Conservation (phyloP, 2,113 vertebrate genomes). For the Orthochromis indermauri region DNA sequence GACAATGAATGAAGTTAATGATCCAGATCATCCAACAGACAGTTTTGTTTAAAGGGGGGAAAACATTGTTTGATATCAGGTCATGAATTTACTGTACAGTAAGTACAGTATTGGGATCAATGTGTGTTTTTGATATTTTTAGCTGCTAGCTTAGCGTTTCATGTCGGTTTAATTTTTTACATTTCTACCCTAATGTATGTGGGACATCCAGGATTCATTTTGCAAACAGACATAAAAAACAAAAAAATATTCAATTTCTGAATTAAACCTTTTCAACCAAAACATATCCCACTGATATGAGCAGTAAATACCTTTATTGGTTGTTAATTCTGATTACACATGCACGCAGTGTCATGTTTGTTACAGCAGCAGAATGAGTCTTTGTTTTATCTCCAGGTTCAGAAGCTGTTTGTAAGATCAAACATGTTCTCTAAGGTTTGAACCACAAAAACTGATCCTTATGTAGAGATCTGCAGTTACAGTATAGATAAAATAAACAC, state of each 20-base stretch:
- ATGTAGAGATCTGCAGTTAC: rapidly evolving
- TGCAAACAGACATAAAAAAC: rapidly evolving
- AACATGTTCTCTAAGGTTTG: rapidly evolving
- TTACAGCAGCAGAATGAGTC: rapidly evolving
- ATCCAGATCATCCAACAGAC: not conserved
- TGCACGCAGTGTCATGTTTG: rapidly evolving
- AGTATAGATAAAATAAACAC: not conserved
- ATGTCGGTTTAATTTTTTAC: rapidly evolving
- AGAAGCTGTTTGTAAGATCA: not conserved
- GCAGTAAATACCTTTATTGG: rapidly evolving
- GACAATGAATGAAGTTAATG: not conserved
- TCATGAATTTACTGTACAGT: rapidly evolving
- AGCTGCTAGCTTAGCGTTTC: not conserved
- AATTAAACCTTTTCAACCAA: not conserved
- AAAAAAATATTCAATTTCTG: rapidly evolving
- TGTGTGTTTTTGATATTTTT: not conserved
- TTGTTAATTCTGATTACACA: not conserved
- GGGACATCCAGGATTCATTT: not conserved
- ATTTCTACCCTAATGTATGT: rapidly evolving
- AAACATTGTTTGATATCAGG: rapidly evolving
- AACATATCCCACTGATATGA: not conserved
- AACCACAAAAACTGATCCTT: not conserved
- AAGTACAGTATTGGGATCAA: rapidly evolving
- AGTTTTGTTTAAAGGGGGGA: rapidly evolving
- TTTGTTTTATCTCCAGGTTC: not conserved